phyloP scores from a whole-genome alignment of 2,113 vertebrate species.

The Proterorhinus semilunaris region DNA sequence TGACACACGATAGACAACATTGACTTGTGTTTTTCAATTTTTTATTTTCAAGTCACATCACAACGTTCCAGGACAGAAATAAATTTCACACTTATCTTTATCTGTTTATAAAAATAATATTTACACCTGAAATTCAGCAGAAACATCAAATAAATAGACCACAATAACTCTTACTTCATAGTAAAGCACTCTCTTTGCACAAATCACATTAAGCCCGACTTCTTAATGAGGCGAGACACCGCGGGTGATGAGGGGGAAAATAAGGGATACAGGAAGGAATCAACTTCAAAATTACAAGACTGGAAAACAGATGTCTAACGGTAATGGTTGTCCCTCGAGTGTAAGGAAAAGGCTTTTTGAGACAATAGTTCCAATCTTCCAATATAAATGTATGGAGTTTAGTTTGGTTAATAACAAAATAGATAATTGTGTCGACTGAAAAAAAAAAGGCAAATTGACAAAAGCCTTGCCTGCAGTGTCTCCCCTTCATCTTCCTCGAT shows the following conservation, averaged over 20 bases:
- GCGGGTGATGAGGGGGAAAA: too few species aligned
- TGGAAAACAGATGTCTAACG: too few species aligned
- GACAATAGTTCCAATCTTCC: too few species aligned
- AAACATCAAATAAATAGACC: constrained; percentile 78
- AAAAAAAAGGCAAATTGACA: too few species aligned
- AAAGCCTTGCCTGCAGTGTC: too few species aligned
- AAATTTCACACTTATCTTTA: constrained; percentile 53
- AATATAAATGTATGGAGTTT: too few species aligned
- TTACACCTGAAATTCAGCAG: constrained; percentile 48
- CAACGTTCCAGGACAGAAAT: constrained; percentile 47
- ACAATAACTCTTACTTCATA: constrained; percentile 20
- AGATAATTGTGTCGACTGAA: too few species aligned
- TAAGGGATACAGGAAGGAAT: too few species aligned
- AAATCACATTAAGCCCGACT: constrained; percentile 8
- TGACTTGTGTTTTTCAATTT: constrained; percentile 14
- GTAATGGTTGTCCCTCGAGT: too few species aligned
- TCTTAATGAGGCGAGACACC: neutral
- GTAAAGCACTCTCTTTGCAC: constrained; percentile 19
- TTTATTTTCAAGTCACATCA: constrained; percentile 64
- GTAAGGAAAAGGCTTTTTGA: too few species aligned
- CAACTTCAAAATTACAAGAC: too few species aligned
- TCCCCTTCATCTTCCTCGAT: constrained; percentile 2
- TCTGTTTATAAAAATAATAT: constrained; percentile 75
- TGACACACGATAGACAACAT: neutral
- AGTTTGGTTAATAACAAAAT: too few species aligned